Base-by-base conservation (phyloP, 2,113 vertebrate species). In the Rhagologus leucostigma region DNA sequence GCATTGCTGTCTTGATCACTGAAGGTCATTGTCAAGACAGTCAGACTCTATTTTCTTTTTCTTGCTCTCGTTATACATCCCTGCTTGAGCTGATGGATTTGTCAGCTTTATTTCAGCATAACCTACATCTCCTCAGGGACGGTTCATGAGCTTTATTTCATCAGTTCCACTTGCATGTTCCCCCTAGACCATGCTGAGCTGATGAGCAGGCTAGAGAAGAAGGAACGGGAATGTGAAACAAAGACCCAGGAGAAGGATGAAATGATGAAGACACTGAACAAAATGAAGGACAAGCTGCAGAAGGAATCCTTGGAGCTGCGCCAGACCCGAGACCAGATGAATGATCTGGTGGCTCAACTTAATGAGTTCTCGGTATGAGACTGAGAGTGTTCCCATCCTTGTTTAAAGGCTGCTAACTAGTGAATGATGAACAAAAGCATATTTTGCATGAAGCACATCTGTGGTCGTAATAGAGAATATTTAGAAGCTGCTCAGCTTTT, bases 261-360 rank as follows among this genome's bases (percentile, higher is more conserved):
- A 80, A 99, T 99, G 99, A 99, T 99, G 99, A 99, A 99, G 97
- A 99, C 99, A 1, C 96, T 99, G 93, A 99, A 99, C 96, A 99
- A 99, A 98, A 99, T 99, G 99, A 99, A 99, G 98, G 99, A 99
- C 97, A 99, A 99, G 83, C 98, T 99, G 52, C 99, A 99, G 97
- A 99, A 98, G 6, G 99, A 99, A 97, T 99, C 99, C 16, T 97
- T 98, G 96, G 99, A 99, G 96, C 98, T 99, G 89, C 99, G 99
- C 56, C 99, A 98, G 42, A 98, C 99, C 65, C 97, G 98, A 79
- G 99, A 99, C 35, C 99, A 99, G 96, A 98, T 99, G 96, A 94
- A 98, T 14, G 99, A 99, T 85, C 97, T 99, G 91, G 98, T 99
- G 79, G 97, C 98, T 68, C 99, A 99, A 76, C 98, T 99, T 95